A percentile compares a stretch with the other conserved stretches of the same genome.
Conservation (phyloP, 2,888 invertebrate species). For the Platycheirus albimanus region DNA sequence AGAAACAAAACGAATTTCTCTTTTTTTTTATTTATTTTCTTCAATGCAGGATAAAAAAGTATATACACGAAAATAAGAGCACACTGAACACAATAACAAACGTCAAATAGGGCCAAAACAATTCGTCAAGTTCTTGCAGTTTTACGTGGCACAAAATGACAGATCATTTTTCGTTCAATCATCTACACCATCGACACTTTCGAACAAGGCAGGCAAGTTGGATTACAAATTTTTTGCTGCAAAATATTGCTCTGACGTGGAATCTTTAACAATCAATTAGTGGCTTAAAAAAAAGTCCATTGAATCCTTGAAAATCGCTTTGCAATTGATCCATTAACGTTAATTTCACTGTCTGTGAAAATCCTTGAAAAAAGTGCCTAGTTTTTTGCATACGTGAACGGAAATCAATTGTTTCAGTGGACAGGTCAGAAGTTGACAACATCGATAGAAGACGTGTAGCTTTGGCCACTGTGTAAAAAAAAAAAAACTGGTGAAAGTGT, state of each 20-base stretch:
- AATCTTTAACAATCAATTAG: constrained; percentile 45
- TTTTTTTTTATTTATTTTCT: no score
- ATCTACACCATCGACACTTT: constrained; percentile 70
- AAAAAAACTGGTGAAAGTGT: constrained; percentile 61
- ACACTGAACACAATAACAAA: constrained; percentile 13
- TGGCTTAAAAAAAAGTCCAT: constrained; percentile 31
- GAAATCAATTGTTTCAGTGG: constrained; percentile 40
- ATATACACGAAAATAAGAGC: background rate
- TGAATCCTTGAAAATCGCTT: constrained; percentile 3
- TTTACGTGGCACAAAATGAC: constrained; percentile 73
- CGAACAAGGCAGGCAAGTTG: constrained; percentile 66
- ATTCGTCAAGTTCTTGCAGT: constrained; percentile 65
- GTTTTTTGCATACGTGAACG: constrained; percentile 32
- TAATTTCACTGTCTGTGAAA: background rate
- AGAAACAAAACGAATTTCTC: no score
- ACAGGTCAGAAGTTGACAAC: constrained; percentile 47
- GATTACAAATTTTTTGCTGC: constrained; percentile 56
- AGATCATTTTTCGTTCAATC: constrained; percentile 69
- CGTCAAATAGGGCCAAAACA: constrained; percentile 41
- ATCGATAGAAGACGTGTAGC: constrained; percentile 59
- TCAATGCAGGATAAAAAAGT: background rate
- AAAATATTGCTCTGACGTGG: constrained; percentile 73
- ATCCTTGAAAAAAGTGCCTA: background rate
- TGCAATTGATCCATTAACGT: background rate
- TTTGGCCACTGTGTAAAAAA: constrained; percentile 50